Conservation (phyloP, 2,113 vertebrate species). For the Mobula birostris region DNA sequence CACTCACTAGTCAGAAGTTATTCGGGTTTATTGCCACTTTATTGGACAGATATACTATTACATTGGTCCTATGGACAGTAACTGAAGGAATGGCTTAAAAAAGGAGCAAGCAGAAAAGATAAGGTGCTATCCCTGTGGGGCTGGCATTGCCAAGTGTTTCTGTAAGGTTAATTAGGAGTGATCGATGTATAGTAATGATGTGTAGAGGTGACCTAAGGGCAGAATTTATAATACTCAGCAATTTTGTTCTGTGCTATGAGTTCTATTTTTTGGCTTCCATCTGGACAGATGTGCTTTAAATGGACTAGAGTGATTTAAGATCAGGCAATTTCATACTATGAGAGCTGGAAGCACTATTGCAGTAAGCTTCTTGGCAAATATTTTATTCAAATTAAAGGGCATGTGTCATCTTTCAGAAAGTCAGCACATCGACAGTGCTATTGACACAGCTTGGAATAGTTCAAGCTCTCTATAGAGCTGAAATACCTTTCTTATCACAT, state of each 20-base stretch:
- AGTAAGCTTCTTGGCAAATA: neutral
- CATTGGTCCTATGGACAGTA: neutral
- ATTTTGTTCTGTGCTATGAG: neutral
- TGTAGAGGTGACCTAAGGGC: neutral
- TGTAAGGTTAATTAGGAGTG: slow-evolving; percentile 28
- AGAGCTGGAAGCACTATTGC: slow-evolving; percentile 16
- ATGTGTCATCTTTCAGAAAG: neutral
- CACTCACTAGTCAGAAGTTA: neutral
- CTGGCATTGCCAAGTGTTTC: slow-evolving; percentile 25
- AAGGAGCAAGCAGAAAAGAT: neutral
- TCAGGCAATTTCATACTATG: neutral
- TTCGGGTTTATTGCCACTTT: neutral
- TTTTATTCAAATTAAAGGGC: neutral
- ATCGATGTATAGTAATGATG: neutral
- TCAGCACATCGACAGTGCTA: neutral
- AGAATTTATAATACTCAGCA: slow-evolving; percentile 3
- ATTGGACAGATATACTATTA: neutral
- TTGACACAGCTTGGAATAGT: neutral
- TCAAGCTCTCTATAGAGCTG: neutral
- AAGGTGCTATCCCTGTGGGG: neutral
- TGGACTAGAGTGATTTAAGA: slow-evolving; percentile 25
- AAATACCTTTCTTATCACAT: neutral
- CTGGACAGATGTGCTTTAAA: neutral
- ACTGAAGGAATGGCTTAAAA: neutral
- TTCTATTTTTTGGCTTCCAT: neutral